Evolutionary conservation across 2,888 invertebrate species (phyloP).

Genomic region (Cryptops parisi): DNA sequence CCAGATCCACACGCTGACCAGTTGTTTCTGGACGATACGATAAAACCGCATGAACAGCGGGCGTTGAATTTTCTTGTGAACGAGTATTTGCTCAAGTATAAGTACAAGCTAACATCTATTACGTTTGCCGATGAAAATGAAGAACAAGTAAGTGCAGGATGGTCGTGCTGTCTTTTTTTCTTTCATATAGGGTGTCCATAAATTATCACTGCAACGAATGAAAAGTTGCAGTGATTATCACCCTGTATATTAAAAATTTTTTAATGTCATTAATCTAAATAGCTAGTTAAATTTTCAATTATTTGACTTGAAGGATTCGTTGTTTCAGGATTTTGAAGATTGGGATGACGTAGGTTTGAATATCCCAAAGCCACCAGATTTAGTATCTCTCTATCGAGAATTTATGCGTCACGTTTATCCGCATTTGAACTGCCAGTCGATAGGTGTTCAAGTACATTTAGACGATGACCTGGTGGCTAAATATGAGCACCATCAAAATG

Average conservation of each 20-base stretch:
- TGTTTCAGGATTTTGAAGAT: constrained; percentile 57
- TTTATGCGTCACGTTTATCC: constrained; percentile 26
- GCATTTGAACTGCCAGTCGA: constrained; percentile 17
- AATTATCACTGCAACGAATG: too few relatives aligned
- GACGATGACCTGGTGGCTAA: background rate
- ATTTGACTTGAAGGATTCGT: constrained; percentile 2
- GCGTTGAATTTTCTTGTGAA: constrained; percentile 75
- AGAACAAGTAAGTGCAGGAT: constrained; percentile 60
- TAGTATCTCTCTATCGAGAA: constrained; percentile 39
- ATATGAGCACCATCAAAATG: background rate
- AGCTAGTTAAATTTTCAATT: background rate
- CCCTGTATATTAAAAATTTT: too few relatives aligned
- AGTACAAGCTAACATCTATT: constrained; percentile 72
- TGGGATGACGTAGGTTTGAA: constrained; percentile 86
- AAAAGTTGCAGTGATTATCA: too few relatives aligned
- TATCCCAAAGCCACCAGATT: constrained; percentile 60
- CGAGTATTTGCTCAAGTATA: constrained; percentile 61
- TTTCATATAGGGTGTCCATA: too few relatives aligned
- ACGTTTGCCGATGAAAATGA: constrained; percentile 86
- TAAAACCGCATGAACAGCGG: constrained; percentile 66
- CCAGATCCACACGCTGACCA: constrained; percentile 12
- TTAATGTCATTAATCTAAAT: background rate
- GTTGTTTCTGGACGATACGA: constrained; percentile 30
- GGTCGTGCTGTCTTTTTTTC: too few relatives aligned
- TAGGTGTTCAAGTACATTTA: constrained; percentile 5